These are phyloP conservation scores for Monomorium pharaonis DNA, from an alignment of 1,140 invertebrate genomes.

Conservation along the genomic window DNA sequence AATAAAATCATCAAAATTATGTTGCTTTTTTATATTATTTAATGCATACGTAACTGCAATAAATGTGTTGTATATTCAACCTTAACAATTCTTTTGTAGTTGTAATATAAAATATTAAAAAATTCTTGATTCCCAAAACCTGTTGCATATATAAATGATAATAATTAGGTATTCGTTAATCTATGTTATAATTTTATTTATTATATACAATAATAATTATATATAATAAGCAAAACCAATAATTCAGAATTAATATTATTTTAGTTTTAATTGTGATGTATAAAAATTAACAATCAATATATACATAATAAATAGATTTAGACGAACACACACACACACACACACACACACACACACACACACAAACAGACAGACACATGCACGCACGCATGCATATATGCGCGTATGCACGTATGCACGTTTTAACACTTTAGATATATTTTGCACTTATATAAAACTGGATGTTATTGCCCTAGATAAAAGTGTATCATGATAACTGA, in stretches of 20 bases:
- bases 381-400: too few relatives aligned
- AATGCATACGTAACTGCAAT: not conserved
- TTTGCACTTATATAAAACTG: not conserved
- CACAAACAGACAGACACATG: too few relatives aligned
- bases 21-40: not conserved
- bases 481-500: not conserved
- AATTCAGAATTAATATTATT: not conserved
- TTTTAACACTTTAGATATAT: not conserved
- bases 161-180: not conserved
- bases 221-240: too few relatives aligned
- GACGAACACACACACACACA: too few relatives aligned
- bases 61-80: not conserved
- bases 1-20: not conserved
- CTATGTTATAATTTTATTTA: not conserved
- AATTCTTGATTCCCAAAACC: not conserved
- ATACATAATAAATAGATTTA: too few relatives aligned
- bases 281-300: not conserved
- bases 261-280: not conserved
- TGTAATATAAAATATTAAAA: not conserved
- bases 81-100: not conserved
- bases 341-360: too few relatives aligned
- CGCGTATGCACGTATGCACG: too few relatives aligned
- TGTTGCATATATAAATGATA: not conserved
- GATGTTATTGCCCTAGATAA: slow-evolving; percentile 32
- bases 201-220: not conserved